Percentiles rank a stretch among this genome's conserved stretches.
Evolutionary conservation across 2,113 vertebrate species (phyloP).

Genomic region (Petrocephalus zakoni): DNA sequence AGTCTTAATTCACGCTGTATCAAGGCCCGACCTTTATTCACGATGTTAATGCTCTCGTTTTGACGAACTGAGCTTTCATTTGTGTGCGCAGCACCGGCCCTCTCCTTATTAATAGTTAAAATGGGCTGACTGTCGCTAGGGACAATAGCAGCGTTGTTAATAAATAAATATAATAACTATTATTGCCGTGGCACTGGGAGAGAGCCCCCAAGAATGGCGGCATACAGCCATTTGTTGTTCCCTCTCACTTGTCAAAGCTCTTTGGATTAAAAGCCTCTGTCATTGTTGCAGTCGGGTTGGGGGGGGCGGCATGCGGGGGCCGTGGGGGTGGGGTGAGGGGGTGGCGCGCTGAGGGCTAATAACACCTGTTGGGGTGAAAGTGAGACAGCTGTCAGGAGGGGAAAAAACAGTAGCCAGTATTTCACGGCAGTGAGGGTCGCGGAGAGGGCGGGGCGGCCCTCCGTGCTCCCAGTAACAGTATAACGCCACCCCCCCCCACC

Average conservation of each 20-base stretch:
- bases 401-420: constrained; percentile 25
- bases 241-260: constrained; percentile 83
- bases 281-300: constrained; percentile 65
- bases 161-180: constrained; percentile 88
- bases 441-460: constrained; percentile 1
- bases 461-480: constrained; percentile 7
- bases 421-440: background rate
- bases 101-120: constrained; percentile 84
- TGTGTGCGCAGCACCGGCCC: constrained; percentile 48
- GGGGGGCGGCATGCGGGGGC: constrained; percentile 26
- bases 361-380: constrained; percentile 81
- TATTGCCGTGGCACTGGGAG: constrained; percentile 59
- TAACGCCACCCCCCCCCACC: constrained; percentile 14
- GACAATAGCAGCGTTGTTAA: constrained; percentile 73
- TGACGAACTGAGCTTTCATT: constrained; percentile 55
- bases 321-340: constrained; percentile 30
- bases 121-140: constrained; percentile 74
- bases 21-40: constrained; percentile 40
- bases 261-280: constrained; percentile 80
- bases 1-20: constrained; percentile 23
- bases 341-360: constrained; percentile 59
- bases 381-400: constrained; percentile 70
- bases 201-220: constrained; percentile 64
- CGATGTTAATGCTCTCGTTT: constrained; percentile 60
- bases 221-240: constrained; percentile 78